Evolutionary conservation across 1,140 invertebrate species (phyloP), one percentile per base, ranked within the genome.

Genomic region (Diorhabda sublineata): DNA sequence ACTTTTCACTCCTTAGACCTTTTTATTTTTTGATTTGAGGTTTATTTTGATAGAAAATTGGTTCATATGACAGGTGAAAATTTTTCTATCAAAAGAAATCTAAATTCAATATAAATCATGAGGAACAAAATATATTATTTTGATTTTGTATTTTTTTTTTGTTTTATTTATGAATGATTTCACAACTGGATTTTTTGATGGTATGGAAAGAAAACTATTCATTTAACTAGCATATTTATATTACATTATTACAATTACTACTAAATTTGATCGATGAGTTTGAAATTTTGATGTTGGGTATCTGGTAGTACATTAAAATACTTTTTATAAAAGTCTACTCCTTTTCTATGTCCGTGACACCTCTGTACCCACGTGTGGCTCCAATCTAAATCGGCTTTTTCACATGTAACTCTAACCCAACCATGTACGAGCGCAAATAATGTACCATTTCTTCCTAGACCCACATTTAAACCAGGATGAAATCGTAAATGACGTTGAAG

Each of bases 401-500:
- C 93, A 82, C 90, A 92, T 5, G 91, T 92, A 2, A 94, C 82
- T 2, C 89, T 79, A 3, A 94, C 91, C 80, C 82, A 87, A 3
- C 93, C 93, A 42, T 87, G 72, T 75, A 89, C 85, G 73, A 92
- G 83, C 0, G 92, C 91, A 84, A 88, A 92, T 9, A 95, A 77
- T 3, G 90, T 91, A 7, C 89, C 88, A 82, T 94, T 89, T 67
- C 81, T 82, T 11, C 91, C 91, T 70, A 93, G 87, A 3, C 91
- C 91, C 75, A 93, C 92, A 85, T 93, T 89, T 68, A 92, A 80
- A 3, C 92, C 92, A n/a, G 92, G 91, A 83, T 92, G 91, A 78
- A 90, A 93, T 69, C 91, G 84, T 0, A 89, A 79, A n/a, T 75
- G 86, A 64, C 83, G 81, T 80, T 94, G 92, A 1, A 85, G 87